These are phyloP conservation scores for Heterocephalus glaber DNA, from an alignment of 2,113 vertebrate species.

Conservation along the genomic window DNA sequence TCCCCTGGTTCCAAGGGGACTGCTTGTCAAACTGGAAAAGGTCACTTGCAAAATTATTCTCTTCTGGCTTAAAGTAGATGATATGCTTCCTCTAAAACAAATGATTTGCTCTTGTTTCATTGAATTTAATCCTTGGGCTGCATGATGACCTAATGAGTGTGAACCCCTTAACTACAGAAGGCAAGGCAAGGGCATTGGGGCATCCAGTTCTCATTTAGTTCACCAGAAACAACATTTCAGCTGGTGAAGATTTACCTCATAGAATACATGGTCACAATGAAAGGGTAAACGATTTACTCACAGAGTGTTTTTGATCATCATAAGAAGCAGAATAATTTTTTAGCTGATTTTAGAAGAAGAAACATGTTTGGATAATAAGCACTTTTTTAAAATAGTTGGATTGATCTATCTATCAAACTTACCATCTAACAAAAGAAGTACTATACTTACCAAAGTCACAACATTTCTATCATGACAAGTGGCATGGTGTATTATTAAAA, in stretches of 20 bases:
- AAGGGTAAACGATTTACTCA: not conserved
- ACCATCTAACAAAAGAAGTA: slow-evolving; percentile 72
- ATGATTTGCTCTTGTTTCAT: slow-evolving; percentile 60
- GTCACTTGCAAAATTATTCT: slow-evolving; percentile 69
- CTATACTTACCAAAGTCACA: slow-evolving; percentile 74
- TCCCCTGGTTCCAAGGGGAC: not conserved
- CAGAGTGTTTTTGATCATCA: slow-evolving; percentile 35
- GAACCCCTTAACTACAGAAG: not conserved
- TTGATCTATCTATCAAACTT: slow-evolving; percentile 75
- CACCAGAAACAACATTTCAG: not conserved
- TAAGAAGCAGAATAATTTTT: slow-evolving; percentile 51
- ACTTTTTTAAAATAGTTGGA: slow-evolving; percentile 72
- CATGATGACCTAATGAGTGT: slow-evolving; percentile 65
- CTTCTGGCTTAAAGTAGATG: slow-evolving; percentile 72
- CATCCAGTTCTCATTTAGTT: not conserved
- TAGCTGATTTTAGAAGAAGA: slow-evolving; percentile 51
- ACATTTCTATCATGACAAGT: slow-evolving; percentile 71
- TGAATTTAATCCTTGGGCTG: slow-evolving; percentile 50
- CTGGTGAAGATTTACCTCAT: not conserved
- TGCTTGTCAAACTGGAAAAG: slow-evolving; percentile 67
- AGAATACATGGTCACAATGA: not conserved
- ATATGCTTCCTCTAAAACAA: slow-evolving; percentile 17
- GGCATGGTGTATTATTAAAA: slow-evolving; percentile 73
- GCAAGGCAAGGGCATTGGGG: slow-evolving; percentile 41
- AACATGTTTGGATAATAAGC: slow-evolving; percentile 58